Conservation (phyloP, 2,888 invertebrate genomes). For the Malthinus seriepunctatus region DNA sequence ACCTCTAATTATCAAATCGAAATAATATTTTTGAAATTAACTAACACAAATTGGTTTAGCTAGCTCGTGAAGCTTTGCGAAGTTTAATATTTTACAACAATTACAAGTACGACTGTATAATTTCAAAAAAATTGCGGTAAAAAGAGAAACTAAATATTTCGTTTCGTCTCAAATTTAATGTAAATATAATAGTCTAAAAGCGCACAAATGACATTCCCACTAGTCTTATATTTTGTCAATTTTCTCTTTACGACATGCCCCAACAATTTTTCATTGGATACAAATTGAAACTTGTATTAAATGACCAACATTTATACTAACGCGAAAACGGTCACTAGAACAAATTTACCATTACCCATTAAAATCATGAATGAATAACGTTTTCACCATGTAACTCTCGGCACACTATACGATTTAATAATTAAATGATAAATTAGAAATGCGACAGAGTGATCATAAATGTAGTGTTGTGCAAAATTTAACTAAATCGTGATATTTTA, state of each 20-base stretch:
- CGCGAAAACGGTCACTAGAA: conserved; percentile 14
- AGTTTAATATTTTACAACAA: too few species aligned
- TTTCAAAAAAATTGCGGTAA: too few species aligned
- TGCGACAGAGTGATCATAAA: background rate
- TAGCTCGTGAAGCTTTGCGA: too few species aligned
- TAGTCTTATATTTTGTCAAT: background rate
- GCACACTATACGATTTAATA: background rate
- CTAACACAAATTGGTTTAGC: too few species aligned
- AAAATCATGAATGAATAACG: conserved; percentile 8
- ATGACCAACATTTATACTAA: conserved; percentile 1
- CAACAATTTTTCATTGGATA: background rate
- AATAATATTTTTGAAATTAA: too few species aligned
- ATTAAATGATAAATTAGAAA: conserved; percentile 7
- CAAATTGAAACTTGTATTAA: conserved; percentile 1
- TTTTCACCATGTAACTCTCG: conserved; percentile 5
- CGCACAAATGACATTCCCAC: too few species aligned
- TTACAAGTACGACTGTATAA: too few species aligned
- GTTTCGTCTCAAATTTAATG: too few species aligned
- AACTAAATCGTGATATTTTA: too few species aligned
- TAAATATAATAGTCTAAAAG: too few species aligned
- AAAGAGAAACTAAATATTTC: too few species aligned
- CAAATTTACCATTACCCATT: conserved; percentile 6
- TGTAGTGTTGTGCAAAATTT: conserved; percentile 2
- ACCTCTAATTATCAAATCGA: too few species aligned
- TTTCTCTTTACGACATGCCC: conserved; percentile 3